A percentile compares a stretch with the other conserved stretches of the same genome.
Conservation (phyloP, 2,113 vertebrate species). For the Charadrius vociferus region DNA sequence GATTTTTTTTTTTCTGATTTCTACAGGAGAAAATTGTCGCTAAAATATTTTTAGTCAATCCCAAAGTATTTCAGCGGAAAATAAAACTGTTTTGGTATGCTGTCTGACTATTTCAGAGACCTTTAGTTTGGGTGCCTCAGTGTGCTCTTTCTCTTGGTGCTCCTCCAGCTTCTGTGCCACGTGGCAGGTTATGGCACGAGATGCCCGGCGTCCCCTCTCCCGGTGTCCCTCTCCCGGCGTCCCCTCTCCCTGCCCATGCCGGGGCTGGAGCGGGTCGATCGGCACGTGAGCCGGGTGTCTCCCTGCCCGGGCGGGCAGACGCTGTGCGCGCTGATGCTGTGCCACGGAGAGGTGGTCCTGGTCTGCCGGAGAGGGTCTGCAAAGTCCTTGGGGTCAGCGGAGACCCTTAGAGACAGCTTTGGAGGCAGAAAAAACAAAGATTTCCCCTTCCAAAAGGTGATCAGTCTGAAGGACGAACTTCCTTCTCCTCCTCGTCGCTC, state of each 20-base stretch:
- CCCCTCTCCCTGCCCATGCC: background rate
- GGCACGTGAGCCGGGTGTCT: fast-evolving
- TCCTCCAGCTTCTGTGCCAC: background rate
- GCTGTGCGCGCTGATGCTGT: background rate
- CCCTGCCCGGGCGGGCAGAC: background rate
- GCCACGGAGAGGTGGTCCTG: background rate
- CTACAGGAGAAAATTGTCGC: background rate
- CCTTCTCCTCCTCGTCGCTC: background rate
- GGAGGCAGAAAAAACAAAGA: background rate
- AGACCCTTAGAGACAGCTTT: background rate
- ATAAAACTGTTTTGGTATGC: background rate
- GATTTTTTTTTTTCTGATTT: background rate
- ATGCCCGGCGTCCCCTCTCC: background rate
- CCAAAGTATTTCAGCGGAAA: background rate
- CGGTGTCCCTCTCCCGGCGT: background rate
- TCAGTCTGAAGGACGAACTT: background rate
- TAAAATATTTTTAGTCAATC: background rate
- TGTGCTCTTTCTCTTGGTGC: background rate
- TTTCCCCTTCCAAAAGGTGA: background rate
- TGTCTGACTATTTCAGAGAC: background rate
- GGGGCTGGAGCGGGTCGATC: background rate
- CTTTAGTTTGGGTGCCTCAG: background rate
- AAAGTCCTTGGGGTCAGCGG: background rate
- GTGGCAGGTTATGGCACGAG: background rate
- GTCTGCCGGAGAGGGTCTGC: background rate